Evolutionary conservation across 2,113 vertebrate genomes (phyloP).

Genomic region (Euleptes europaea): DNA sequence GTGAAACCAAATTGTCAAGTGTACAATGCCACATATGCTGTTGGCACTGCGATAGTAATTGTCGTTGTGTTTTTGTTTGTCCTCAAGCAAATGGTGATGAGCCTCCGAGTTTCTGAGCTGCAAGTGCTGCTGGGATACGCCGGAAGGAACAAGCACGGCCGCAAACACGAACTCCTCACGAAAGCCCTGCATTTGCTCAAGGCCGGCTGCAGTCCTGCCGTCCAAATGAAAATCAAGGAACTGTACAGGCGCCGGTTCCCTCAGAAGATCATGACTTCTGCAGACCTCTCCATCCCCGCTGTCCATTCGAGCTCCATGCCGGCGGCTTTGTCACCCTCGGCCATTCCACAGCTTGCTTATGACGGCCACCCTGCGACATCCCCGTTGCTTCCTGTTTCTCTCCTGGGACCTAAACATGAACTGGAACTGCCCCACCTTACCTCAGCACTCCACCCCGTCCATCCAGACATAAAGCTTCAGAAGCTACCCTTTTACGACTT

Average conservation of each 20-base stretch:
- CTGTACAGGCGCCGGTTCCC: constrained; percentile 96
- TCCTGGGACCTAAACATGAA: constrained; percentile 97
- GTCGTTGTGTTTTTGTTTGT: constrained; percentile 49
- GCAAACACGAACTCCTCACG: constrained; percentile 98
- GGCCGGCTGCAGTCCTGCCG: constrained; percentile 95
- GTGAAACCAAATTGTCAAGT: background rate
- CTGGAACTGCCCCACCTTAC: constrained; percentile 92
- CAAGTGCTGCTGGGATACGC: constrained; percentile 98
- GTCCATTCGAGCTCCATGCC: constrained; percentile 91
- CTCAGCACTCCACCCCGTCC: constrained; percentile 92
- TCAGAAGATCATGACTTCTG: constrained; percentile 93
- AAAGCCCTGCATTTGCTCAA: constrained; percentile 97
- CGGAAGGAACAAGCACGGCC: constrained; percentile 97
- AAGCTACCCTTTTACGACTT: constrained; percentile 97
- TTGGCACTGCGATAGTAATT: background rate
- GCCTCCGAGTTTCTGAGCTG: constrained; percentile 98
- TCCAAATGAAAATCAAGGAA: constrained; percentile 99
- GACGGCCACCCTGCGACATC: constrained; percentile 90
- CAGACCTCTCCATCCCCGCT: constrained; percentile 86
- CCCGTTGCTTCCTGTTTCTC: constrained; percentile 90
- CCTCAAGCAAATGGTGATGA: constrained; percentile 99
- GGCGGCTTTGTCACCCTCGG: constrained; percentile 81
- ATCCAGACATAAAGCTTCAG: constrained; percentile 97
- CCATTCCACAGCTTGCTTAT: constrained; percentile 88
- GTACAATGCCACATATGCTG: background rate